These are phyloP conservation scores for Oceanites oceanicus DNA, from an alignment of 2,113 vertebrate species.

Conservation along the genomic window DNA sequence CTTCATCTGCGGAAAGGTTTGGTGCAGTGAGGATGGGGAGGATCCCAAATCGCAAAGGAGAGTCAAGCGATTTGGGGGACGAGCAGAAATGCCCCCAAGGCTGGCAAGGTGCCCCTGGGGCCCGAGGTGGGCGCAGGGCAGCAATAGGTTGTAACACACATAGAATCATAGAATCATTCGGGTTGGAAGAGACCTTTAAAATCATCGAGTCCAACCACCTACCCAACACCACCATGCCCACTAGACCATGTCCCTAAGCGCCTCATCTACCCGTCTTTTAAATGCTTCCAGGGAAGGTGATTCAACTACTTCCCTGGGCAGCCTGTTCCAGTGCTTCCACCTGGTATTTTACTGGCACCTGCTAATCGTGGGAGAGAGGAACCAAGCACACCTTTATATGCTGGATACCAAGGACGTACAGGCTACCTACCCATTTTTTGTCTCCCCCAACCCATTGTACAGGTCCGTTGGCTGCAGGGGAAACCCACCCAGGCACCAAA, in stretches of 20 bases:
- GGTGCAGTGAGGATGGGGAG: background rate
- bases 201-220: too few species aligned
- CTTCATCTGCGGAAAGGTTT: too few species aligned
- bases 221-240: too few species aligned
- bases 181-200: too few species aligned
- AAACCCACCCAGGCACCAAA: background rate
- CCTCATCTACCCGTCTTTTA: too few species aligned
- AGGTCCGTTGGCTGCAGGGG: accelerated
- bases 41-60: background rate
- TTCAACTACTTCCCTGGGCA: too few species aligned
- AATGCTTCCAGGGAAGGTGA: too few species aligned
- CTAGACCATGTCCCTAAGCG: too few species aligned
- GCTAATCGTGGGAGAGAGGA: accelerated
- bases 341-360: background rate
- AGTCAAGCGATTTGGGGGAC: background rate
- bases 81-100: background rate
- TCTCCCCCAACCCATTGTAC: accelerated
- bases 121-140: background rate
- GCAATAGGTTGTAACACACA: accelerated
- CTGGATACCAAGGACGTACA: background rate
- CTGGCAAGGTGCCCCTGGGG: background rate
- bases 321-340: too few species aligned
- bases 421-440: accelerated
- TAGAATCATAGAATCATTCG: too few species aligned
- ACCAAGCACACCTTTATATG: accelerated